Conservation (phyloP, 2,888 invertebrate species). For the Glaucopsyche alexis region DNA sequence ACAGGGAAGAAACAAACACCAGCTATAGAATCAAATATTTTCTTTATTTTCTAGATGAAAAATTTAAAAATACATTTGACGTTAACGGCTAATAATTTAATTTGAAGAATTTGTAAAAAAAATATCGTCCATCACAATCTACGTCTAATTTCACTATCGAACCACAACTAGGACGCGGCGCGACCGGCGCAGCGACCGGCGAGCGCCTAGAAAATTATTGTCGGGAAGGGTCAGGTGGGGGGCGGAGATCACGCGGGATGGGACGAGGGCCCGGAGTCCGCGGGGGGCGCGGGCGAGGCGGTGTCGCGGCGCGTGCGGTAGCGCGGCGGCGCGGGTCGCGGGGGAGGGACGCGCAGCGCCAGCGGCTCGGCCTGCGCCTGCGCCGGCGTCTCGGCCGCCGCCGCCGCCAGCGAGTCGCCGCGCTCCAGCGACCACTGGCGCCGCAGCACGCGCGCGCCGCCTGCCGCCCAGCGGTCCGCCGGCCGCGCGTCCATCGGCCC, state of each 20-base stretch:
- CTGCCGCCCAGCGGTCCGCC: slow-evolving; percentile 41
- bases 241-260: slow-evolving; percentile 30
- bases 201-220: slow-evolving; percentile 61
- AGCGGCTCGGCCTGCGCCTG: slow-evolving; percentile 40
- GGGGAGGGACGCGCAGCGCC: slow-evolving; percentile 40
- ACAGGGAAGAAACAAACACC: background rate
- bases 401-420: slow-evolving; percentile 58
- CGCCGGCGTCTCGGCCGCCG: slow-evolving; percentile 47
- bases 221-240: slow-evolving; percentile 44
- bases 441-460: slow-evolving; percentile 52
- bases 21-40: slow-evolving; percentile 20
- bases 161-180: slow-evolving; percentile 19
- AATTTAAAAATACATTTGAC: slow-evolving; percentile 28
- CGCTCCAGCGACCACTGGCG: slow-evolving; percentile 72
- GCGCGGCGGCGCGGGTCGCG: slow-evolving; percentile 39
- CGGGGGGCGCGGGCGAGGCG: slow-evolving; percentile 30
- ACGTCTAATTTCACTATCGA: slow-evolving; percentile 25
- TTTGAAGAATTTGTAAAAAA: slow-evolving; percentile 26
- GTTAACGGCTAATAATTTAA: slow-evolving; percentile 22
- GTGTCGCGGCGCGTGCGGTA: slow-evolving; percentile 30
- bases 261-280: slow-evolving; percentile 33
- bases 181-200: background rate
- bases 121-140: slow-evolving; percentile 27
- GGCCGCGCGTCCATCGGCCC: slow-evolving; percentile 65
- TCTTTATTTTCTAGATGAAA: slow-evolving; percentile 26